Percentiles rank a stretch among this genome's conserved stretches.
These are phyloP conservation scores for Tenthredo scrophulariae DNA, from an alignment of 2,888 invertebrate genomes.

Conservation along the genomic window DNA sequence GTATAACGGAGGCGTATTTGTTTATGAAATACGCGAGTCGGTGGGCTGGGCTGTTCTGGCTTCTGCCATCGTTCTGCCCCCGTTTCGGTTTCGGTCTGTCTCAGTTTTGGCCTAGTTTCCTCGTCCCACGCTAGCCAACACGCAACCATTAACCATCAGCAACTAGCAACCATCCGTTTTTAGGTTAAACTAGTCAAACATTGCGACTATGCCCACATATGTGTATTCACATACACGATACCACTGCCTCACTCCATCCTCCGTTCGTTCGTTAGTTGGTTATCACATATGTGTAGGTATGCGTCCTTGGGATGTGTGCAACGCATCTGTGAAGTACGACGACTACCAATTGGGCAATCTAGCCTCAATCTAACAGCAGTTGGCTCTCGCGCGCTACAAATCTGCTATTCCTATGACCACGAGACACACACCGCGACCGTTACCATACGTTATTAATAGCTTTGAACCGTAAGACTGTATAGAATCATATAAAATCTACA, in stretches of 20 bases:
- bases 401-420: conserved; percentile 45
- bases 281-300: not conserved
- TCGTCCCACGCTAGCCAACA: conserved; percentile 34
- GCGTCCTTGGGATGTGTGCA: conserved; percentile 34
- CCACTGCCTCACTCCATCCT: not conserved
- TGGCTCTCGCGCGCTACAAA: conserved; percentile 62
- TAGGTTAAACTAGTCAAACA: conserved; percentile 52
- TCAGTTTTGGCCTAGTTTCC: conserved; percentile 47
- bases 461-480: not conserved
- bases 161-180: conserved; percentile 41
- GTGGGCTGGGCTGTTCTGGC: conserved; percentile 28
- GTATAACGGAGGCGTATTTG: conserved; percentile 32
- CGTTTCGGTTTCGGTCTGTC: conserved; percentile 22
- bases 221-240: not conserved
- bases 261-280: not conserved
- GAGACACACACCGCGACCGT: not conserved
- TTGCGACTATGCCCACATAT: conserved; percentile 10
- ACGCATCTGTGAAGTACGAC: conserved; percentile 41
- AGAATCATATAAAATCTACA: not conserved
- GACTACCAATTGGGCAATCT: conserved; percentile 60
- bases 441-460: conserved; percentile 42
- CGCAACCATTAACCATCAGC: conserved; percentile 34
- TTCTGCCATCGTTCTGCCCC: conserved; percentile 48
- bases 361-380: conserved; percentile 62
- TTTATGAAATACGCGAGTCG: conserved; percentile 36